Base-by-base conservation (phyloP, 2,113 vertebrate genomes). In the human (Homo sapiens) region DNA sequence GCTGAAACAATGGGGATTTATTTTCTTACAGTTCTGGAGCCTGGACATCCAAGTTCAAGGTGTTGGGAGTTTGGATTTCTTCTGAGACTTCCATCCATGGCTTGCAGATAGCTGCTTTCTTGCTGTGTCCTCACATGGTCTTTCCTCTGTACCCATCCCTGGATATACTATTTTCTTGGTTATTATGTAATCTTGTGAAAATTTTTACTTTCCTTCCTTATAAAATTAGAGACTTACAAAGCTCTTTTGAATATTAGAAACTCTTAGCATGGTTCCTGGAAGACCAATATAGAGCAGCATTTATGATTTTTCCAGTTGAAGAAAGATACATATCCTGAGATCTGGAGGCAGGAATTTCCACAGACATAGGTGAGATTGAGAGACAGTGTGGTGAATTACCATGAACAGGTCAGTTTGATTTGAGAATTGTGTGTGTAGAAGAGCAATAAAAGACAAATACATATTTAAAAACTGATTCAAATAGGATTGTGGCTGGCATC, bases 281-380 rank as follows among this genome's bases (percentile, higher is more conserved):
- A 23, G 2, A 57, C 70, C 55, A 73, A 23, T 20, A 84, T 2
- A 89, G 84, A 83, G 17, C 9, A 85, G 64, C 22, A 43, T 10
- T 81, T 75, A 80, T 81, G 30, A 57, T 50, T 79, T 81, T 96
- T 82, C 57, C 66, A 78, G 59, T 40, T 64, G 79, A 94, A 92
- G 73, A 43, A 57, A 93, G 50, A 27, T 55, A 35, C 52, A 35
- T 40, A 18, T 35, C 55, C 38, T 85, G 85, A 43, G 27, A 84
- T 35, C 17, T 20, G 35, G 13, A 43, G 35, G 38, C 22, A 68
- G 81, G 40, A 80, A 84, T 88, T 52, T 40, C 80, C 80, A 76
- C 13, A 80, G 32, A 80, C 23, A 68, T 2, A 57, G 12, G 45
- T 57, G 30, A 93, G 13, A 52, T n/a, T 32, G 30, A 50, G 20